Percentiles rank a stretch among this genome's conserved stretches.
These are phyloP conservation scores for Anaspis maculata DNA, from an alignment of 2,888 invertebrate species.

Conservation along the genomic window DNA sequence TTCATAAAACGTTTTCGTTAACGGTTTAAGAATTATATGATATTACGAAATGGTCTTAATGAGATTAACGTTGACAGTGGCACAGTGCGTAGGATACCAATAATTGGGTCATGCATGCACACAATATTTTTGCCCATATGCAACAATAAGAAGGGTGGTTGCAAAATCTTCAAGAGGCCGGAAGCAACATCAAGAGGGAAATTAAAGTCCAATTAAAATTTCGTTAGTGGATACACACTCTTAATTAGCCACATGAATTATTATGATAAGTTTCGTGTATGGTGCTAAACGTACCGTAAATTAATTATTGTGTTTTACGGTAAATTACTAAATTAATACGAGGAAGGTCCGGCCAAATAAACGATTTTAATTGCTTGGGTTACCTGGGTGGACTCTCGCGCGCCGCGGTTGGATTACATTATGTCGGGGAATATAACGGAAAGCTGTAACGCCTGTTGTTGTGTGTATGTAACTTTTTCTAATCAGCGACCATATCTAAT, in stretches of 20 bases:
- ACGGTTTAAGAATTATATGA: slow-evolving; percentile 33
- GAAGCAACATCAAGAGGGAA: no score
- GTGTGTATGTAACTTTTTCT: no score
- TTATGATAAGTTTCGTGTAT: no score
- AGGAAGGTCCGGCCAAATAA: slow-evolving; percentile 7
- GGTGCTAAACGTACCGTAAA: slow-evolving; percentile 12
- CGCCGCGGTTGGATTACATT: no score
- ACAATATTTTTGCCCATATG: no score
- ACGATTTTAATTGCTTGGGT: slow-evolving; percentile 9
- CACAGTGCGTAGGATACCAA: slow-evolving; percentile 29
- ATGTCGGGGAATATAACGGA: slow-evolving; percentile 12
- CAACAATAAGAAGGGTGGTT: no score
- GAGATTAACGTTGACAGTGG: slow-evolving; percentile 29
- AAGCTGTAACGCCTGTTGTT: slow-evolving; percentile 6
- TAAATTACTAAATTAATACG: slow-evolving; percentile 13
- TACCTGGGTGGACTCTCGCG: slow-evolving; percentile 3
- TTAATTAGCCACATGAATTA: no score
- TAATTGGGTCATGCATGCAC: no score
- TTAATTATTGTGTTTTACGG: slow-evolving; percentile 14
- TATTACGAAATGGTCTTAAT: slow-evolving; percentile 34
- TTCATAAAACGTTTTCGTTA: slow-evolving; percentile 35
- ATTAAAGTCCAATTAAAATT: slow-evolving; percentile 24
- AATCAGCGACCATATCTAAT: slow-evolving; percentile 14
- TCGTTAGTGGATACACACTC: slow-evolving; percentile 23
- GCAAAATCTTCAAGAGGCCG: no score